Base-by-base conservation (phyloP, 2,113 vertebrate genomes). In the Acanthisitta chloris region DNA sequence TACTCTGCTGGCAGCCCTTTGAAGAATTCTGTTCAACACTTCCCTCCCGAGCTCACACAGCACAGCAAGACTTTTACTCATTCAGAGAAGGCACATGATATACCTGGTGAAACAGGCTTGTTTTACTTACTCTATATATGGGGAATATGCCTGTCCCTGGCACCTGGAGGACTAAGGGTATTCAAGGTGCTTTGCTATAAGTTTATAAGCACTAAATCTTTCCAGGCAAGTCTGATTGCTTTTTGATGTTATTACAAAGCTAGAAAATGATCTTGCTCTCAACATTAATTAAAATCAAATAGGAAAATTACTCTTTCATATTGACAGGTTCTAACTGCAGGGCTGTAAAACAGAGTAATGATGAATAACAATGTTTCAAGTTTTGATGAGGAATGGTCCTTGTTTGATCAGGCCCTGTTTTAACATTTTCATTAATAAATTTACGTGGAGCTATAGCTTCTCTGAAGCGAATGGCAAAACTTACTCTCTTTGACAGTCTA, bases 251-350 rank as follows among this genome's bases (percentile, higher is more conserved):
- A 81, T 74, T 94, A 83, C 46, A 95, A 77, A 86, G 29, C 18
- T 76, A 57, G 28, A 15, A 88, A 83, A 86, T 55, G 3, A 43
- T 92, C 33, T 86, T 88, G 70, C 23, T 57, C 54, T 93, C 81
- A 90, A 86, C 26, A 73, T 66, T 90, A 89, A 94, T 87, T 94
- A 94, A 86, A 92, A 93, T 88, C 58, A 90, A 77, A 46, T 58
- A 74, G 49, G 36, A 92, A 90, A 86, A 92, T 70, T 82, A 58
- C 46, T 49, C 28, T 73, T 85, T 93, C 23, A 28, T 70, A 83
- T 61, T 83, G 67, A 77, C 1, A 4, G 29, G 51, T 38, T 76
- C 58, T 93, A 93, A 72, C 58, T 65, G n/a, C 23, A 34, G 42
- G 40, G 25, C 15, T 93, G 42, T 77, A 74, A 86, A 91, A 57